Conservation (phyloP, 2,888 invertebrate genomes). For the Ferrisia virgata region DNA sequence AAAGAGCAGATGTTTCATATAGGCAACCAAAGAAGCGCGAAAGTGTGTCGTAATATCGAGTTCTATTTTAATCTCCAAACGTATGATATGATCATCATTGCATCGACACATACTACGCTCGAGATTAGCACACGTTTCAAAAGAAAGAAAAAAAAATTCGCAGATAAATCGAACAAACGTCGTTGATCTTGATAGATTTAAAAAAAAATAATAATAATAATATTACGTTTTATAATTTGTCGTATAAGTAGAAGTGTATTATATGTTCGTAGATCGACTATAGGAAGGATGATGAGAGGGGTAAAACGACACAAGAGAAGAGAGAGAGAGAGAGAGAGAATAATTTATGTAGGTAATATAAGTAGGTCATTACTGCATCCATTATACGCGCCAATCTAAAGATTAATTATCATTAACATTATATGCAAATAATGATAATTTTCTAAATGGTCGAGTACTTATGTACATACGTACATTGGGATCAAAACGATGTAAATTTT, state of each 20-base stretch:
- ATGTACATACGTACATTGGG: slow-evolving; percentile 16
- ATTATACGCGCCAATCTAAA: slow-evolving; percentile 34
- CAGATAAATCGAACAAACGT: background rate
- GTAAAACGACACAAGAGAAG: background rate
- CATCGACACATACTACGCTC: background rate
- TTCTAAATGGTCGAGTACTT: slow-evolving; percentile 20
- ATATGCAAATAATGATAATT: slow-evolving; percentile 33
- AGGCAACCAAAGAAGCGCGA: background rate
- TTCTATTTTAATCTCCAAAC: background rate
- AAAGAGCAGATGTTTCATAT: background rate
- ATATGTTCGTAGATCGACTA: background rate
- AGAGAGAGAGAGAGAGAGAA: background rate
- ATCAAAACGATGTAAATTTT: slow-evolving; percentile 1
- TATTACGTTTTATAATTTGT: background rate
- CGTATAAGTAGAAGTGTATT: background rate
- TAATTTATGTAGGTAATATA: slow-evolving; percentile 27
- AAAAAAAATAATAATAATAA: background rate
- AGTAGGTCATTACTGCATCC: slow-evolving; percentile 41
- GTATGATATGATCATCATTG: too few relatives aligned
- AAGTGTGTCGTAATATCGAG: background rate
- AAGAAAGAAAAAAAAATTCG: background rate
- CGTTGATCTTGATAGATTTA: background rate
- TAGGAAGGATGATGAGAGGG: background rate
- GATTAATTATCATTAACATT: slow-evolving; percentile 36
- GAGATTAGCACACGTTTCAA: background rate